Percentiles rank a stretch among this genome's conserved stretches.
Conservation (phyloP, 2,797 vertebrate genomes). For the Bradypus variegatus region DNA sequence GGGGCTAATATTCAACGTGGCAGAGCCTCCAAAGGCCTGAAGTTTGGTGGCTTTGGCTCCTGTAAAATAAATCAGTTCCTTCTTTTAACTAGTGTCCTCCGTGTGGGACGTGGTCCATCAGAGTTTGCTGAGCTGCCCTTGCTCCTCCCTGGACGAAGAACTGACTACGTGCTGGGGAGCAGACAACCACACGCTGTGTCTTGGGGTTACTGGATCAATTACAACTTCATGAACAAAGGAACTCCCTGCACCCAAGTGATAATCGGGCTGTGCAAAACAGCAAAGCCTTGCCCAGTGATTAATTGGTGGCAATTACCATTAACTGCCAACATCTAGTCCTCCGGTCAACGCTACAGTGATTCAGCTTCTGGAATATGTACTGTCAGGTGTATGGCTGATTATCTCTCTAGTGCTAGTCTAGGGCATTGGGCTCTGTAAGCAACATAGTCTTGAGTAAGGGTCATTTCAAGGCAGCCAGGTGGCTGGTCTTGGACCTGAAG, state of each 20-base stretch:
- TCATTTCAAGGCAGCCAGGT: background rate
- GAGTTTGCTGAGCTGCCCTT: background rate
- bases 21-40: background rate
- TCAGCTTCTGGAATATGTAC: background rate
- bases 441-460: background rate
- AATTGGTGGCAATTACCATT: constrained; percentile 7
- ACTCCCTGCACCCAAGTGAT: background rate
- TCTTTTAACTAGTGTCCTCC: background rate
- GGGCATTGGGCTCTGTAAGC: background rate
- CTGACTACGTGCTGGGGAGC: constrained; percentile 1
- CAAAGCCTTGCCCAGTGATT: background rate
- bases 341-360: background rate
- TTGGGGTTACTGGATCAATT: background rate
- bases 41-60: background rate
- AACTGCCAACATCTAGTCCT: background rate
- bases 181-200: rapidly evolving
- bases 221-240: background rate
- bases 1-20: background rate
- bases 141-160: background rate
- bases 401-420: background rate
- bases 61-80: background rate
- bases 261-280: background rate
- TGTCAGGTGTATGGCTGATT: background rate
- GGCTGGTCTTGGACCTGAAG: background rate
- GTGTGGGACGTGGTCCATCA: background rate